Evolutionary conservation across 64 coral and sea anemone species (phyloP).

Genomic region (Montipora sp.): DNA sequence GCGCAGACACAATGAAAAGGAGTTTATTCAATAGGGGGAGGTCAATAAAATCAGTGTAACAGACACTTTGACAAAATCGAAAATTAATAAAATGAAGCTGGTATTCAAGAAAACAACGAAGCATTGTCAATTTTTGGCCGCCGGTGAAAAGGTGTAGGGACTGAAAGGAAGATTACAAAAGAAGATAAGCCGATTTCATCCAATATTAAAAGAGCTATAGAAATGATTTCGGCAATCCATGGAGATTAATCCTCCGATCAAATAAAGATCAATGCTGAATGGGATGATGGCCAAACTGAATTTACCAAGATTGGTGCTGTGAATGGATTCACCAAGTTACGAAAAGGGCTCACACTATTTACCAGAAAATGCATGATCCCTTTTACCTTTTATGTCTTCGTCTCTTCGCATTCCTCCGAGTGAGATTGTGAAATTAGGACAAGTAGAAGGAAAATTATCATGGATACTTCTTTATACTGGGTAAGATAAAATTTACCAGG

Average conservation of each 20-base stretch:
- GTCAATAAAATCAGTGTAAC: background rate
- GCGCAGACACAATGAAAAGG: background rate
- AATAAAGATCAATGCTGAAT: conserved; percentile 12
- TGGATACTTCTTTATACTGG: too few species aligned
- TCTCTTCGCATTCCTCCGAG: too few species aligned
- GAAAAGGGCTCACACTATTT: too few species aligned
- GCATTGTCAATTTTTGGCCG: background rate
- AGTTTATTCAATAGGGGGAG: too few species aligned
- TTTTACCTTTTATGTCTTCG: too few species aligned
- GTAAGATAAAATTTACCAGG: too few species aligned
- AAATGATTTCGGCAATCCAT: conserved; percentile 16
- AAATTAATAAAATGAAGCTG: conserved; percentile 6
- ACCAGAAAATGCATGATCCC: too few species aligned
- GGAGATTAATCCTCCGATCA: background rate
- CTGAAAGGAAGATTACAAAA: background rate
- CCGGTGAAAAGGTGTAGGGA: background rate
- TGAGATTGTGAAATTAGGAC: too few species aligned
- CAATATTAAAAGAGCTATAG: background rate
- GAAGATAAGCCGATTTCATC: conserved; percentile 37
- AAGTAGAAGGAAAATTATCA: too few species aligned
- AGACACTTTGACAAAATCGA: background rate
- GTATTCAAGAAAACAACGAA: conserved; percentile 1
- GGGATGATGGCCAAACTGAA: background rate
- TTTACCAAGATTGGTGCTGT: too few species aligned
- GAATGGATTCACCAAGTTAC: too few species aligned